Evolutionary conservation across 2,888 invertebrate species (phyloP).

Genomic region (Eilema depressum): DNA sequence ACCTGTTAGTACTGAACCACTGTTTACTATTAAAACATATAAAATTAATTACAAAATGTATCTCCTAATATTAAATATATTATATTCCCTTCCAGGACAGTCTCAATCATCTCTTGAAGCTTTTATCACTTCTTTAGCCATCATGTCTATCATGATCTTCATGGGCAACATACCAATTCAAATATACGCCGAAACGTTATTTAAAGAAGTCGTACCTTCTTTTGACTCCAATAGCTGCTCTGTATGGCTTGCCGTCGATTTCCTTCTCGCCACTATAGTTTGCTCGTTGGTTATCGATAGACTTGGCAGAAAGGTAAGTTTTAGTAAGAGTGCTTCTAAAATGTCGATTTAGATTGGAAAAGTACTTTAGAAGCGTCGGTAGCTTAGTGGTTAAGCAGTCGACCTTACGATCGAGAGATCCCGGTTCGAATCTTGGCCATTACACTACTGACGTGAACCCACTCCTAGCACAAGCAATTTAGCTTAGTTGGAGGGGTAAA

Average conservation of each 20-base stretch:
- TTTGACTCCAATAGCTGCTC: slow-evolving; percentile 70
- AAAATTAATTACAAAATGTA: no score
- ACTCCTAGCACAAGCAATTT: no score
- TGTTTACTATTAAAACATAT: no score
- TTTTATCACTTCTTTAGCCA: slow-evolving; percentile 55
- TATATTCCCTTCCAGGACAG: slow-evolving; percentile 56
- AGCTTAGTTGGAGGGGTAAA: no score
- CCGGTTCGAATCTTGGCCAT: no score
- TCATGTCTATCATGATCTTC: slow-evolving; percentile 63
- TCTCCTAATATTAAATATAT: no score
- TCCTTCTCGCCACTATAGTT: slow-evolving; percentile 62
- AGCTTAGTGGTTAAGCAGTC: no score
- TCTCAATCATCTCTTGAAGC: slow-evolving; percentile 72
- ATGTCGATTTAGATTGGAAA: no score
- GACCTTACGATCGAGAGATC: no score
- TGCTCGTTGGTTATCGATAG: slow-evolving; percentile 65
- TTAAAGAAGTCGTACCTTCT: slow-evolving; percentile 70
- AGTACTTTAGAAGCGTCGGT: no score
- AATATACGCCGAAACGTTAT: slow-evolving; percentile 73
- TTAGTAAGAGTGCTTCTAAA: neutral
- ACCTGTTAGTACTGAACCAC: no score
- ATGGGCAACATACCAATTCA: slow-evolving; percentile 74
- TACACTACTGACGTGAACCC: no score
- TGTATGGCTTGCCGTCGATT: slow-evolving; percentile 64
- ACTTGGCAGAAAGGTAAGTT: slow-evolving; percentile 68